Evolutionary conservation across 2,113 vertebrate species (phyloP).

Genomic region (Ascaphus truei): DNA sequence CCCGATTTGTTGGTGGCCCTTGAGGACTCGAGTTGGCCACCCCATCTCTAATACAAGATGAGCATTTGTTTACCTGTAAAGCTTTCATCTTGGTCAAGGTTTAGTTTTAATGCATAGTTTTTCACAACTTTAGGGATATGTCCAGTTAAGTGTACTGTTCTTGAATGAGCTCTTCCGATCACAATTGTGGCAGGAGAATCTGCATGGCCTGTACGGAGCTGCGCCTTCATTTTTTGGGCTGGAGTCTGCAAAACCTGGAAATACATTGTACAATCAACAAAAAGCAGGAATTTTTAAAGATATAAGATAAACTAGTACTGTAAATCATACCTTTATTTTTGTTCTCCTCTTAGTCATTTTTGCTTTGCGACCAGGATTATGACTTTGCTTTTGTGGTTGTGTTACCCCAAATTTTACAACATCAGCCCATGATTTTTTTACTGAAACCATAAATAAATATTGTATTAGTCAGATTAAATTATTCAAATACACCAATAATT

Average conservation of each 20-base stretch:
- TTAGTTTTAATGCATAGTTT: conserved; percentile 56
- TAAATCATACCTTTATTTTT: conserved; percentile 57
- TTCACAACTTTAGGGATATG: conserved; percentile 62
- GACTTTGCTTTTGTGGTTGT: conserved; percentile 58
- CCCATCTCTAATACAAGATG: no score
- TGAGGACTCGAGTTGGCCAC: no score
- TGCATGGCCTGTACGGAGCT: conserved; percentile 77
- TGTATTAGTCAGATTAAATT: not conserved
- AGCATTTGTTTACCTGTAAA: conserved; percentile 78
- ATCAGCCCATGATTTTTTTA: conserved; percentile 70
- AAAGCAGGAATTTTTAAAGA: not conserved
- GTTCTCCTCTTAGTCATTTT: conserved; percentile 42
- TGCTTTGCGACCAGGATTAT: conserved; percentile 4
- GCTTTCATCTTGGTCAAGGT: conserved; percentile 70
- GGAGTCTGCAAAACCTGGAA: conserved; percentile 60
- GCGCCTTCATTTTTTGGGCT: conserved; percentile 48
- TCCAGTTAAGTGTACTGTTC: conserved; percentile 40
- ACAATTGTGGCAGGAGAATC: conserved; percentile 74
- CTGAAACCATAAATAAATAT: conserved; percentile 49
- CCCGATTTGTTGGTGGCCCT: no score
- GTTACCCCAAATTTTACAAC: conserved; percentile 73
- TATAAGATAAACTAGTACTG: no score
- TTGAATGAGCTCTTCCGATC: conserved; percentile 68
- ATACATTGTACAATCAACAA: not conserved
- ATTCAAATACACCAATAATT: no score